These are phyloP conservation scores for Stenurella melanura DNA, from an alignment of 2,888 invertebrate genomes.

Conservation along the genomic window DNA sequence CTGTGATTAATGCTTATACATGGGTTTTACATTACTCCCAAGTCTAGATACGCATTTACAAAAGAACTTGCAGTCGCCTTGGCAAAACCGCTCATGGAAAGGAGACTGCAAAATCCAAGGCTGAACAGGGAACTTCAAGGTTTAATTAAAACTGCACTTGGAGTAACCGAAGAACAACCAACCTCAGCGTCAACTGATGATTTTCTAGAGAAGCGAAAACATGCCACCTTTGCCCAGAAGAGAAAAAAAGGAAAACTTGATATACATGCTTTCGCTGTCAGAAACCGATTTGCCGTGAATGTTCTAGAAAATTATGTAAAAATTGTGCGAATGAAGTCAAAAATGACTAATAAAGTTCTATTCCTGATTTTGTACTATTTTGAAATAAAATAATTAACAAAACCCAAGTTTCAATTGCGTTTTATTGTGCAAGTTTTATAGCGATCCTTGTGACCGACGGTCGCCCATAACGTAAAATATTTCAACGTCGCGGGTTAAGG, in stretches of 20 bases:
- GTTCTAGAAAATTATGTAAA: too few species aligned
- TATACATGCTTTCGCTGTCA: too few species aligned
- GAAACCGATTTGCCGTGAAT: too few species aligned
- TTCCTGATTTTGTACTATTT: too few species aligned
- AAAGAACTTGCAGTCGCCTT: conserved; percentile 1
- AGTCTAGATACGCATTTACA: conserved; percentile 6
- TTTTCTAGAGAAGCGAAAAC: conserved; percentile 8
- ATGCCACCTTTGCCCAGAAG: conserved; percentile 2
- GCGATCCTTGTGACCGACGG: too few species aligned
- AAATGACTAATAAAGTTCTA: too few species aligned
- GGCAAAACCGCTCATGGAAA: conserved; percentile 18
- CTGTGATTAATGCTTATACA: background rate
- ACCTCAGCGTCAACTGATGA: conserved; percentile 3
- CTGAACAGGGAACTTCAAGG: conserved; percentile 17
- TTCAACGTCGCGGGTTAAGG: too few species aligned
- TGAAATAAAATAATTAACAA: too few species aligned
- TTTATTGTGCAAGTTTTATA: too few species aligned
- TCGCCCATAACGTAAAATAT: too few species aligned
- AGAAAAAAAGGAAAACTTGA: conserved; percentile 17
- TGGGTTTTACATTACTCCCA: conserved; percentile 10
- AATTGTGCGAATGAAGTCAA: too few species aligned
- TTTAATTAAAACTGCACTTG: conserved; percentile 1
- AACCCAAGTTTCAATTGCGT: too few species aligned
- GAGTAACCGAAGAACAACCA: conserved; percentile 14
- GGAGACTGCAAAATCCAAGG: conserved; percentile 7